A percentile compares a stretch with the other conserved stretches of the same genome.
phyloP scores from a whole-genome alignment of 2,888 invertebrate genomes.

The Nesidiocoris tenuis region DNA sequence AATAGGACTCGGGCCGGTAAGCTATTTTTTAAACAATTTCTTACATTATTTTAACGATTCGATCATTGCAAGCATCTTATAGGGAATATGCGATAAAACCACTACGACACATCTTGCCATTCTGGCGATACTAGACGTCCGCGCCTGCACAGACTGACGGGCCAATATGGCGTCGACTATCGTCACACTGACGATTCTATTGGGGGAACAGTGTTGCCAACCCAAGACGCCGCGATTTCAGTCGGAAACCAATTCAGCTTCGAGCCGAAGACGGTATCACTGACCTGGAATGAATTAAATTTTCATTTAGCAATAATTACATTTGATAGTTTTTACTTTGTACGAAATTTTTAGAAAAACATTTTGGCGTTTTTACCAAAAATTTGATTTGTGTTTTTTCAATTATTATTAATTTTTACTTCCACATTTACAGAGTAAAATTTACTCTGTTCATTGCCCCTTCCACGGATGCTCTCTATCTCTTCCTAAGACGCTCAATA shows the following conservation, averaged over 20 bases:
- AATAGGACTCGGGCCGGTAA: background rate
- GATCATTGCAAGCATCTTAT: constrained; percentile 8
- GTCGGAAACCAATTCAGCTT: constrained; percentile 14
- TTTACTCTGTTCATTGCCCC: too few species aligned
- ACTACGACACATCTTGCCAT: background rate
- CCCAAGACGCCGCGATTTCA: constrained; percentile 21
- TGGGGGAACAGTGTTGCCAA: background rate
- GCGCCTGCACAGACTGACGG: background rate
- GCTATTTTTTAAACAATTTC: background rate
- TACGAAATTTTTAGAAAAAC: too few species aligned
- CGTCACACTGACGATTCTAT: background rate
- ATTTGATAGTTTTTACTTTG: background rate
- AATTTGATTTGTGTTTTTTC: too few species aligned
- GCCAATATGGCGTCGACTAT: background rate
- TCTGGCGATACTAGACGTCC: background rate
- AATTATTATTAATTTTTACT: too few species aligned
- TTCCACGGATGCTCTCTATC: too few species aligned
- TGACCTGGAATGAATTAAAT: constrained; percentile 13
- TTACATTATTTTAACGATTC: constrained; percentile 9
- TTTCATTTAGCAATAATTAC: background rate
- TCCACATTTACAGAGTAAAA: too few species aligned
- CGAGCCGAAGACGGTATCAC: constrained; percentile 39
- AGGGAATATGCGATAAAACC: background rate
- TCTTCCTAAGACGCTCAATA: too few species aligned
- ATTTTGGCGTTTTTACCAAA: too few species aligned